phyloP scores from a whole-genome alignment of 2,797 vertebrate species.

The Numenius phaeopus region DNA sequence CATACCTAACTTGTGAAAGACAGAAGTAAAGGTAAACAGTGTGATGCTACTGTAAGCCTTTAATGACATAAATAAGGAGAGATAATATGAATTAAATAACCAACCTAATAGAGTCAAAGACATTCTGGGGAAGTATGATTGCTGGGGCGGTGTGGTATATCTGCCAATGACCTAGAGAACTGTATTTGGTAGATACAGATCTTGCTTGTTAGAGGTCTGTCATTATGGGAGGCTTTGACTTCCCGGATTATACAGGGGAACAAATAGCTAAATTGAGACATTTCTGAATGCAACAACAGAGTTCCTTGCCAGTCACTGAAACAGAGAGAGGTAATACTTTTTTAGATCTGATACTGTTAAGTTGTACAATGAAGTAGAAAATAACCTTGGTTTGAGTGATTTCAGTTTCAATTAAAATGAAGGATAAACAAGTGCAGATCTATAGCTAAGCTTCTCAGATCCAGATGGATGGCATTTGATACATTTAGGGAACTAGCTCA shows the following conservation, averaged over 20 bases:
- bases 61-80: conserved; percentile 36
- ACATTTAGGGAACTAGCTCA: neutral
- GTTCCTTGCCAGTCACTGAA: neutral
- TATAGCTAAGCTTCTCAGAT: neutral
- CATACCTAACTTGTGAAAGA: neutral
- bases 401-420: conserved; percentile 32
- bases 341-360: neutral
- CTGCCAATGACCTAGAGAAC: conserved; percentile 33
- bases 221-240: conserved; percentile 28
- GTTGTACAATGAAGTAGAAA: neutral
- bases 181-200: conserved; percentile 34
- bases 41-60: conserved; percentile 28
- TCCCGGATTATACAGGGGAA: neutral
- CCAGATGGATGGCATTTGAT: neutral
- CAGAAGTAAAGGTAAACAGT: neutral
- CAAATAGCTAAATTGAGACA: conserved; percentile 13
- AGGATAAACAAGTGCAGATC: neutral
- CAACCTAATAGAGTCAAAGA: conserved; percentile 3
- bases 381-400: neutral
- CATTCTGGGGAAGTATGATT: neutral
- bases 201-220: conserved; percentile 42
- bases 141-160: neutral
- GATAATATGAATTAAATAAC: conserved; percentile 43
- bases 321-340: neutral
- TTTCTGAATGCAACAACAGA: neutral